Evolutionary conservation across 1,140 invertebrate species (phyloP).

Genomic region (Cherax destructor): DNA sequence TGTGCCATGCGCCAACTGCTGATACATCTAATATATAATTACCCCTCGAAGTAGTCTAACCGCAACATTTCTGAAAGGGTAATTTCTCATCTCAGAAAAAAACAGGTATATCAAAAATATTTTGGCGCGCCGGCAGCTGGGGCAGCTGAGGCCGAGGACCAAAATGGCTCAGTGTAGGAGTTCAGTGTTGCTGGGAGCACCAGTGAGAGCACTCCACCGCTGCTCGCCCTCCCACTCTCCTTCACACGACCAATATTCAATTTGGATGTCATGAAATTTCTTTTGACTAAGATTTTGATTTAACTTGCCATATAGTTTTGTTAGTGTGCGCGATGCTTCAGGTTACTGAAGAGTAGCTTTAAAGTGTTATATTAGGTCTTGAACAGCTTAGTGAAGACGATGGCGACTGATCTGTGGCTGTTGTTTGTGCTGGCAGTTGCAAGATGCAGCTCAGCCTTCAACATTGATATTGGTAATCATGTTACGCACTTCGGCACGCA

Average conservation of each 20-base stretch:
- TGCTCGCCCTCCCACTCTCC: not conserved
- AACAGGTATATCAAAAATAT: not conserved
- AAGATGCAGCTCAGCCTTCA: constrained; percentile 15
- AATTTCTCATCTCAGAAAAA: not conserved
- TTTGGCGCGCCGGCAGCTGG: not conserved
- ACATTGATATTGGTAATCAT: constrained; percentile 44
- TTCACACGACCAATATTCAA: too few relatives aligned
- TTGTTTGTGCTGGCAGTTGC: not conserved
- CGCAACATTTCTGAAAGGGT: not conserved
- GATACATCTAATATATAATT: too few relatives aligned
- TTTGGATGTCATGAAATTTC: too few relatives aligned
- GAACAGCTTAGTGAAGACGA: not conserved
- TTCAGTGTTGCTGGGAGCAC: not conserved
- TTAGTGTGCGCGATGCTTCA: not conserved
- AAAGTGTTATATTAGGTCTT: too few relatives aligned
- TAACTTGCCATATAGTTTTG: too few relatives aligned
- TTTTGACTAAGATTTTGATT: too few relatives aligned
- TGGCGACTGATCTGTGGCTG: not conserved
- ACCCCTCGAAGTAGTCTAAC: not conserved
- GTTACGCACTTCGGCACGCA: constrained; percentile 41
- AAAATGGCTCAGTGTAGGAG: not conserved
- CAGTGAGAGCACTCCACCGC: not conserved
- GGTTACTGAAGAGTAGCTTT: not conserved
- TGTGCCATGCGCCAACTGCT: too few relatives aligned
- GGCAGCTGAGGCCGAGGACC: not conserved